Evolutionary conservation across 2,113 vertebrate genomes (phyloP).

Genomic region (Phalacrocorax pelagicus): DNA sequence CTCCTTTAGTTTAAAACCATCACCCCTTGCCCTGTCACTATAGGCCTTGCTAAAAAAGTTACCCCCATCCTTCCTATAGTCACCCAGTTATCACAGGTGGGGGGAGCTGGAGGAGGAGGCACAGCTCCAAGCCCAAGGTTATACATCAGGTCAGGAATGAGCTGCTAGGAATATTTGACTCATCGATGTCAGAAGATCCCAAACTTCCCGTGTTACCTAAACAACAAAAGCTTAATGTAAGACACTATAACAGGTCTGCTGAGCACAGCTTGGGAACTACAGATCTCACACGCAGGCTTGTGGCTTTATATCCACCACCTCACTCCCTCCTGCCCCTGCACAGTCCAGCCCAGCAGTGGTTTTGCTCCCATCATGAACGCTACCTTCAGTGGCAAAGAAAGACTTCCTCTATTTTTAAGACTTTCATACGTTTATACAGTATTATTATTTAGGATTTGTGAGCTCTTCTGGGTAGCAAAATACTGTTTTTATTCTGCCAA

Average conservation of each 20-base stretch:
- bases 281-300: background rate
- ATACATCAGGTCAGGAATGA: background rate
- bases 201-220: background rate
- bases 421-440: background rate
- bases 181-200: background rate
- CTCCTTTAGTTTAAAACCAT: no score
- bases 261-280: background rate
- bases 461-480: background rate
- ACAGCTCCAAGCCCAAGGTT: conserved; percentile 24
- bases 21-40: no score
- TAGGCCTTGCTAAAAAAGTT: no score
- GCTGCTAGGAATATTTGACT: background rate
- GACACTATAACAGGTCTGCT: fast-evolving
- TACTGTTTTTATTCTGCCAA: background rate
- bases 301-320: background rate
- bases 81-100: background rate
- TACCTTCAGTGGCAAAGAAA: background rate
- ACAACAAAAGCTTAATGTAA: background rate
- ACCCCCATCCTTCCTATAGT: no score
- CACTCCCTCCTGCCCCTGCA: background rate
- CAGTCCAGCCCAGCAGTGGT: background rate
- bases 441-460: background rate
- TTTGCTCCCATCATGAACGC: background rate
- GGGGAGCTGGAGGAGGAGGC: background rate
- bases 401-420: background rate